Percentiles rank a stretch among this genome's conserved stretches.
phyloP scores from a whole-genome alignment of 2,113 vertebrate species.

The Mus musculus region GRCm39 chr10:43756501-43757000 shows the following conservation, averaged over 20 bases:
- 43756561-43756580: neutral
- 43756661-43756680: neutral
- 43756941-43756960: neutral
- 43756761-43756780: neutral
- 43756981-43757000: neutral
- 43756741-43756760: neutral
- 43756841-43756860: neutral
- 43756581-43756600: neutral
- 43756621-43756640: neutral
- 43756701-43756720: constrained; percentile 31
- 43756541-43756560: neutral
- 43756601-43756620: neutral
- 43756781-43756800: neutral
- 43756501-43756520: neutral
- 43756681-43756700: constrained; percentile 25
- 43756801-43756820: neutral
- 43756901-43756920: neutral
- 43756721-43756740: neutral
- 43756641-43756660: neutral
- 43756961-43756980: neutral
- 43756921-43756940: neutral
- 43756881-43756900: neutral
- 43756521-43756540: neutral
- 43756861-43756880: neutral
- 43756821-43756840: neutral